A percentile compares a stretch with the other conserved stretches of the same genome.
Conservation (phyloP, 2,888 invertebrate genomes). For the Hyposoter didymator region DNA sequence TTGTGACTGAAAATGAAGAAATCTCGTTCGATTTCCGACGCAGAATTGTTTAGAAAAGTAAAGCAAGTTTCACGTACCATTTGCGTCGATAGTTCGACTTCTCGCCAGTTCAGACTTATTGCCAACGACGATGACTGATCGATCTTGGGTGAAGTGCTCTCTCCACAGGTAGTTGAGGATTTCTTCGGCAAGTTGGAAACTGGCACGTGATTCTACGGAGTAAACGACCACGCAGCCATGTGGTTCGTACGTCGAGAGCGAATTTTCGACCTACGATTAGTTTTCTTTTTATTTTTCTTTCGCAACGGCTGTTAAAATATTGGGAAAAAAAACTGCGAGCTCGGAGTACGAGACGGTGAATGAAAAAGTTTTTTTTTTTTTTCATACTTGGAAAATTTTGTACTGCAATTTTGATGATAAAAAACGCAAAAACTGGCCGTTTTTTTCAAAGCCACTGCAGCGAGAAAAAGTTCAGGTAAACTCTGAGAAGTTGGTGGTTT, state of each 20-base stretch:
- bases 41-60: not conserved
- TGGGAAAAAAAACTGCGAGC: not conserved
- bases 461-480: not conserved
- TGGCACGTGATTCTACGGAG: slow-evolving; percentile 93
- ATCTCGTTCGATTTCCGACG: not conserved
- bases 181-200: slow-evolving; percentile 93
- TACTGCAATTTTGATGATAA: not conserved
- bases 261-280: slow-evolving; percentile 91
- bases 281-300: not conserved
- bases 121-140: slow-evolving; percentile 95
- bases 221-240: slow-evolving; percentile 97
- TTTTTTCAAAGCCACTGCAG: not conserved
- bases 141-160: slow-evolving; percentile 92
- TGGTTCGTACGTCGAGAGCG: slow-evolving; percentile 94
- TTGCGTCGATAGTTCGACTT: slow-evolving; percentile 92
- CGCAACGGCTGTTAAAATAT: not conserved
- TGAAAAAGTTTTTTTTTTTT: not conserved
- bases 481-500: slow-evolving; percentile 25
- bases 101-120: slow-evolving; percentile 97
- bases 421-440: not conserved
- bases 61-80: slow-evolving; percentile 88
- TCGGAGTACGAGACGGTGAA: not conserved
- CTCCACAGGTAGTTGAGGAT: slow-evolving; percentile 94
- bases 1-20: slow-evolving; percentile 9
- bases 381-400: not conserved